These are phyloP conservation scores for Rhopalosiphum nymphaeae DNA, from an alignment of 2,888 invertebrate genomes.

Conservation along the genomic window DNA sequence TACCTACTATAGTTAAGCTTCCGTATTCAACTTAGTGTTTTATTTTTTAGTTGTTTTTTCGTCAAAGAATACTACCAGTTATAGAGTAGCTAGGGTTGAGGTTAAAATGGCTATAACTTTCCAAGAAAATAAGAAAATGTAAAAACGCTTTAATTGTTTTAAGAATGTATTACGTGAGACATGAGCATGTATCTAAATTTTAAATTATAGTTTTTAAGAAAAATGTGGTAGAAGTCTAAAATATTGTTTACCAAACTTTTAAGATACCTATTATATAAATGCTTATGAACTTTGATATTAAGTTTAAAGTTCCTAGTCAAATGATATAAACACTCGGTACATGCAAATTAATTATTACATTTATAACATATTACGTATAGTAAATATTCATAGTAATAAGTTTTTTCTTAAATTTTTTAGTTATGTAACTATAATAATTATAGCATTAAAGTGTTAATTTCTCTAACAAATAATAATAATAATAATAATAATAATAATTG, in stretches of 20 bases:
- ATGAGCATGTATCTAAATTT: background rate
- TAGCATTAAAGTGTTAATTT: background rate
- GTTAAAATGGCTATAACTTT: fast-evolving
- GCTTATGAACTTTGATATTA: background rate
- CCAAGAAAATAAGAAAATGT: background rate
- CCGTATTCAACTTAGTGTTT: background rate
- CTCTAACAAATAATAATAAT: background rate
- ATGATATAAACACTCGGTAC: background rate
- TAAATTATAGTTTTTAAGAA: background rate
- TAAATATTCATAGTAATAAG: background rate
- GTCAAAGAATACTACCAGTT: background rate
- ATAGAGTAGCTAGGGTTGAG: background rate
- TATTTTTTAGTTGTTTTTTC: background rate
- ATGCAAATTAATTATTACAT: background rate
- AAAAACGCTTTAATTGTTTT: background rate
- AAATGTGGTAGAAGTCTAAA: background rate
- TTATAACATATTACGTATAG: background rate
- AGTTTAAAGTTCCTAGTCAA: background rate
- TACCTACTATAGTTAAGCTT: too few relatives aligned
- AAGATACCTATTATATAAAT: background rate
- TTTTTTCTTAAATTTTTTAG: background rate
- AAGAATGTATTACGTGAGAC: background rate
- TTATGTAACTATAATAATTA: background rate
- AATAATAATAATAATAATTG: background rate
- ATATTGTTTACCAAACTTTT: background rate